Conservation (phyloP, 2,888 invertebrate species). For the Drosophila pseudotalamancana region DNA sequence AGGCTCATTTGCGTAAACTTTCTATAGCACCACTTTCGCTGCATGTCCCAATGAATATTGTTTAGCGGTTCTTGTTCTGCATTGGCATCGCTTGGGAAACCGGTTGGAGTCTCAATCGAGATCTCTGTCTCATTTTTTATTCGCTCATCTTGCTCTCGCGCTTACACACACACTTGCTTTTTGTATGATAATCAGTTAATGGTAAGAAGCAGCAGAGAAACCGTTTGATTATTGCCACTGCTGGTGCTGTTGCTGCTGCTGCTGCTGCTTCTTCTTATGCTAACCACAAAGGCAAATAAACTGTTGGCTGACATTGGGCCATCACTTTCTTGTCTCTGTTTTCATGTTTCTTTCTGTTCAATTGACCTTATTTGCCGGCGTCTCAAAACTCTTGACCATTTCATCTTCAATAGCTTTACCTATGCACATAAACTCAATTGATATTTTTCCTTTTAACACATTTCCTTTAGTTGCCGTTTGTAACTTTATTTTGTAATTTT, state of each 20-base stretch:
- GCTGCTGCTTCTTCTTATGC: conserved; percentile 29
- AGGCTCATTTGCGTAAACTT: conserved; percentile 53
- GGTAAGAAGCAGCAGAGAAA: conserved; percentile 20
- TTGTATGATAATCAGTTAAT: conserved; percentile 63
- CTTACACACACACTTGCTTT: conserved; percentile 7
- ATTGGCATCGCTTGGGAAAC: conserved; percentile 57
- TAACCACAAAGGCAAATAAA: conserved; percentile 64
- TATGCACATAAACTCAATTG: neutral
- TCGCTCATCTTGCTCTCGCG: conserved; percentile 25
- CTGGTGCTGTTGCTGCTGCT: conserved; percentile 32
- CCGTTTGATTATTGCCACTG: conserved; percentile 63
- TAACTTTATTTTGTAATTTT: conserved; percentile 6
- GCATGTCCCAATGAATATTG: conserved; percentile 48
- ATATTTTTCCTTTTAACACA: conserved; percentile 16
- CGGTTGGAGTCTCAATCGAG: conserved; percentile 43
- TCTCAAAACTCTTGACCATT: conserved; percentile 32
- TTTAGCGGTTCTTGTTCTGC: conserved; percentile 72
- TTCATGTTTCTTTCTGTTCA: conserved; percentile 50
- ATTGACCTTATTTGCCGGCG: conserved; percentile 71
- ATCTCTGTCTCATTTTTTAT: conserved; percentile 29
- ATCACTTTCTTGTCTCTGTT: conserved; percentile 35
- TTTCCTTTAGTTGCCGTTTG: conserved; percentile 37
- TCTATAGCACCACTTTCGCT: conserved; percentile 79
- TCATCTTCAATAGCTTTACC: conserved; percentile 7
- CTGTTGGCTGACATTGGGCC: conserved; percentile 50